Base-by-base conservation (phyloP, 2,888 invertebrate species). In the Andrena bicolor region DNA sequence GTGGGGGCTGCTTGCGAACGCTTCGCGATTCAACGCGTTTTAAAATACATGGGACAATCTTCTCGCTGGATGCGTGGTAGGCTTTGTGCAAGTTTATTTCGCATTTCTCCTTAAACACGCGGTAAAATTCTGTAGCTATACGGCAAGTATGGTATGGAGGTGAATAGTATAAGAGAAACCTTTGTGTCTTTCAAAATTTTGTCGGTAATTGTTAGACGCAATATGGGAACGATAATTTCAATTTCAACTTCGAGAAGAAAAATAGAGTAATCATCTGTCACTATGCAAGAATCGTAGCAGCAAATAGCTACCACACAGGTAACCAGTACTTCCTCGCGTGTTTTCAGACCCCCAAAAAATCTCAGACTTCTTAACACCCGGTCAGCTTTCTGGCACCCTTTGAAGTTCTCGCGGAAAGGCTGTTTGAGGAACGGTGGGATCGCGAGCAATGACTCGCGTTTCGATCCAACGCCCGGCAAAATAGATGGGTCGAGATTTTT, bases 401-500 rank as follows among this genome's bases (percentile, higher is more conserved):
- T 16, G 71, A 80, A 20, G 28, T 63, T 26, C 7, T 20, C 53
- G 26, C 32, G 5, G 5, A 26, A 53, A 66, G 66, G 64, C 26
- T 32, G 64, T 70, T 70, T n/a, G 53, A 20, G 49, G 49, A 71
- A 65, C 26, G 26, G 60, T 84, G 83, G 41, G 69, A 56, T 81
- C 66, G 56, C 28, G 48, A 16, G 30, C 65, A 61, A 76, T 71
- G 81, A 82, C 16, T 41, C 75, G 35, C 69, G 51, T 23, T 81
- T 64, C 82, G 82, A 69, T 82, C 66, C 65, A 82, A 70, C 68
- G 63, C 35, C 23, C 65, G 51, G 66, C 75, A 26, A 79, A 83
- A 83, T 75, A 76, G 78, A 83, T 79, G 83, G 68, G 41, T 16
- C n/a, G 63, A 51, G 63, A 74, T 83, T 83, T 83, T 83, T 83